Percentiles rank a stretch among this genome's conserved stretches.
Evolutionary conservation across 2,113 vertebrate species (phyloP).

Genomic region (Cebidichthys violaceus): DNA sequence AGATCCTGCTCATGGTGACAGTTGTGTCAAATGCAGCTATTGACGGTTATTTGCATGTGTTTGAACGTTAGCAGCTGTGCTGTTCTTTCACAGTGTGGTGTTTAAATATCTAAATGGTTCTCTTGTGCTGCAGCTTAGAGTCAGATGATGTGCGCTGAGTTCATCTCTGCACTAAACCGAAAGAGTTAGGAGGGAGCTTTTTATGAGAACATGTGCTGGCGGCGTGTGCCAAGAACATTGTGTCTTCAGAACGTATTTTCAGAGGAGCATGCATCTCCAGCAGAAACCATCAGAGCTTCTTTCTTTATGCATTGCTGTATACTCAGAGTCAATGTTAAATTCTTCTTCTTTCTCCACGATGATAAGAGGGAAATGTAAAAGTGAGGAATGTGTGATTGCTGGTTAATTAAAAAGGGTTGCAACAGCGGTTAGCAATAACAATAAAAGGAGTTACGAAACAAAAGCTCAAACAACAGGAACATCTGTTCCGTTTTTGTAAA

Average conservation of each 20-base stretch:
- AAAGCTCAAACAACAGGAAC: background rate
- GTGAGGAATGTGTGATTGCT: background rate
- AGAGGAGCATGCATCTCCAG: background rate
- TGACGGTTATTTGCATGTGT: conserved; percentile 7
- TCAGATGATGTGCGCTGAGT: background rate
- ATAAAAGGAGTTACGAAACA: background rate
- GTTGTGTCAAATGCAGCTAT: background rate
- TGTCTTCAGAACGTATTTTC: background rate
- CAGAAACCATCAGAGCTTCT: background rate
- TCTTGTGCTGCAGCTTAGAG: conserved; percentile 25
- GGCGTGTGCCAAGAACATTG: background rate
- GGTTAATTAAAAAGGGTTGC: background rate
- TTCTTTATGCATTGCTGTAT: background rate
- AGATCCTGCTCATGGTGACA: background rate
- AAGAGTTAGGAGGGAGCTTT: background rate
- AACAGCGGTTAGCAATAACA: background rate
- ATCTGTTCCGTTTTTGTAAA: background rate
- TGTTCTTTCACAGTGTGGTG: background rate
- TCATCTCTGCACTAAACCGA: background rate
- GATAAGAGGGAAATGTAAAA: background rate
- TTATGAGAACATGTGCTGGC: background rate
- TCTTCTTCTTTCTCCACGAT: background rate
- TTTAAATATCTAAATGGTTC: conserved; percentile 39
- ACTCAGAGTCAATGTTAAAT: background rate
- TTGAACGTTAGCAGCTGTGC: conserved; percentile 9